Percentiles rank a stretch among this genome's conserved stretches.
Conservation (phyloP, 2,113 vertebrate genomes). For the Sterna hirundo region DNA sequence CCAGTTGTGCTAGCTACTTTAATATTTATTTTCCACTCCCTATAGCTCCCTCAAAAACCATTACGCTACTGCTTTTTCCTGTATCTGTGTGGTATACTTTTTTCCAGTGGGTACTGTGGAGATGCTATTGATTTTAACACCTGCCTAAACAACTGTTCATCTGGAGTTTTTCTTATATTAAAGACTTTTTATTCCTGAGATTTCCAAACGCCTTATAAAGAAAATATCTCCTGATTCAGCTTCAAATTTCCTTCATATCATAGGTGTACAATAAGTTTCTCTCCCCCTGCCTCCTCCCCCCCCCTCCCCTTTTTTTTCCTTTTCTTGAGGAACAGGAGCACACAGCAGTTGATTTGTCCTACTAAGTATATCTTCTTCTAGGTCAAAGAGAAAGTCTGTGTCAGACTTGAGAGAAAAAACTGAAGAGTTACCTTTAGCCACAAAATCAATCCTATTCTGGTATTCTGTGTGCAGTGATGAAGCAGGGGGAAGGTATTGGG, state of each 20-base stretch:
- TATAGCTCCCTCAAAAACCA: background rate
- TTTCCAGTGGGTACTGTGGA: background rate
- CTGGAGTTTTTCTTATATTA: background rate
- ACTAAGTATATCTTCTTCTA: background rate
- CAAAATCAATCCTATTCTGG: background rate
- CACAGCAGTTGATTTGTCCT: background rate
- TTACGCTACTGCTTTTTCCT: background rate
- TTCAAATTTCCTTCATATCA: background rate
- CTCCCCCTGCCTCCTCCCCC: background rate
- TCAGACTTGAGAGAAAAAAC: background rate
- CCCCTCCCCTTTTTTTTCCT: too few species aligned
- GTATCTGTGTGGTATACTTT: background rate
- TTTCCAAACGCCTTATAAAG: background rate
- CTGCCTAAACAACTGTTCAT: background rate
- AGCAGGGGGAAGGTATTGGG: background rate
- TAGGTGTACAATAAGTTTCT: background rate
- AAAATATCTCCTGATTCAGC: background rate
- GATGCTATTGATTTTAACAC: background rate
- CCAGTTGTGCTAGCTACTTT: background rate
- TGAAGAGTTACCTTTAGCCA: background rate
- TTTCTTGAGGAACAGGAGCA: background rate
- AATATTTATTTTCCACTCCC: background rate
- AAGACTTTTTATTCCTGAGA: background rate
- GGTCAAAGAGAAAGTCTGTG: background rate
- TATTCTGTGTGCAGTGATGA: background rate